phyloP scores from a whole-genome alignment of 2,113 vertebrate species.

The Mystacornis crossleyi region DNA sequence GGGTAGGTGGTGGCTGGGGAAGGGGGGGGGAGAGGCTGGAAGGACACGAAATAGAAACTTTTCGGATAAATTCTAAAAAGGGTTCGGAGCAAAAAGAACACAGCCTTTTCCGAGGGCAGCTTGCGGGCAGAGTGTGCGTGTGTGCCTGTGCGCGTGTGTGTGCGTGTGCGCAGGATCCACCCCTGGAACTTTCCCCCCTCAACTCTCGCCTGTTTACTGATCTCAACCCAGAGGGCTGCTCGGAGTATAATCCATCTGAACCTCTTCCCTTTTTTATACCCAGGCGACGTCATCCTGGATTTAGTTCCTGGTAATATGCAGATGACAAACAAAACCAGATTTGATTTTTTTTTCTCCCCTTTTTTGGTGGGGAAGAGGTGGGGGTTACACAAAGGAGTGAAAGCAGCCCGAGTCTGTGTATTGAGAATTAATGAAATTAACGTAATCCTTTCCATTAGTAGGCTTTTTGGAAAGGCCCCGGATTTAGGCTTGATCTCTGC shows the following conservation, averaged over 20 bases:
- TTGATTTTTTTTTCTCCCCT: constrained; percentile 67
- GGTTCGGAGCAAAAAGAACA: neutral
- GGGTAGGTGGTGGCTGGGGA: too few species aligned
- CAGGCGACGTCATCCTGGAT: constrained; percentile 90
- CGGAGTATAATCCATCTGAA: constrained; percentile 74
- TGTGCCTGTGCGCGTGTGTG: constrained; percentile 2
- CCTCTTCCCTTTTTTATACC: constrained; percentile 88
- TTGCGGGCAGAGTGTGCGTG: neutral
- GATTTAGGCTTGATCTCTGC: constrained; percentile 58
- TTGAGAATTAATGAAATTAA: constrained; percentile 95
- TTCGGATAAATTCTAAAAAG: constrained; percentile 30
- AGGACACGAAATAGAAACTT: neutral
- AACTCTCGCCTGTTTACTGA: constrained; percentile 56
- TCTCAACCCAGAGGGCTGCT: constrained; percentile 70
- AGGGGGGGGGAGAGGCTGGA: too few species aligned
- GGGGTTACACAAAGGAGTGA: constrained; percentile 67
- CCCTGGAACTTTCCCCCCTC: constrained; percentile 70
- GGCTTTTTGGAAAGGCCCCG: constrained; percentile 48
- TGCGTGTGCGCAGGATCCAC: constrained; percentile 66
- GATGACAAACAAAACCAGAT: constrained; percentile 84
- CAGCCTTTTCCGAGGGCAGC: constrained; percentile 19
- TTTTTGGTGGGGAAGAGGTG: constrained; percentile 25
- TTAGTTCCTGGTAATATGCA: constrained; percentile 80
- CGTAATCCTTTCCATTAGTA: constrained; percentile 85
- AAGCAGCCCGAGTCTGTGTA: constrained; percentile 80